A percentile compares a stretch with the other conserved stretches of the same genome.
These are phyloP conservation scores for Mechanitis messenoides DNA, from an alignment of 2,888 invertebrate genomes.

Conservation along the genomic window DNA sequence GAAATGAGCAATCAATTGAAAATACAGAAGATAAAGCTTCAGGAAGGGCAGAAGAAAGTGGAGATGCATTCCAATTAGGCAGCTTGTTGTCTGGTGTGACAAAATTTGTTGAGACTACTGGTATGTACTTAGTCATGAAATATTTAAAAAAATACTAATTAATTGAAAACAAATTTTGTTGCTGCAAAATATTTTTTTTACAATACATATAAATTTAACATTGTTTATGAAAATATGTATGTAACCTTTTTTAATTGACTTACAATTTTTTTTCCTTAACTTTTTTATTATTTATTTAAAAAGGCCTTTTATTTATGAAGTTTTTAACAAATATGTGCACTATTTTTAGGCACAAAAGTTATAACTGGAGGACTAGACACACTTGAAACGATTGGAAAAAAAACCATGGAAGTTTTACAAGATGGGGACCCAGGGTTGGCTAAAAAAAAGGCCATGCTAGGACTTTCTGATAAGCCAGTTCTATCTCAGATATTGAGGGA, in stretches of 20 bases:
- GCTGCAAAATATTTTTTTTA: neutral
- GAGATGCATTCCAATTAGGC: constrained; percentile 75
- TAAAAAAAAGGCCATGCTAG: constrained; percentile 83
- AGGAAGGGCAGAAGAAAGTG: constrained; percentile 24
- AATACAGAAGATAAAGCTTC: constrained; percentile 12
- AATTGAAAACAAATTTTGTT: constrained; percentile 3
- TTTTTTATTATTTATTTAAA: too few species aligned
- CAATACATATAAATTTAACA: too few species aligned
- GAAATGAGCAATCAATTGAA: constrained; percentile 31
- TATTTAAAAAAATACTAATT: neutral
- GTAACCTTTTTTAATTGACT: too few species aligned
- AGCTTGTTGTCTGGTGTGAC: constrained; percentile 82
- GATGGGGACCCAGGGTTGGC: constrained; percentile 93
- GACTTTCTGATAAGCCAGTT: constrained; percentile 78
- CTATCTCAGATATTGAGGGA: constrained; percentile 80
- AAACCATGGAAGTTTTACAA: constrained; percentile 94
- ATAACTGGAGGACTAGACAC: constrained; percentile 90
- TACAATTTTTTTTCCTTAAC: too few species aligned
- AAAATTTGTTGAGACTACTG: constrained; percentile 82
- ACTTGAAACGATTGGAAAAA: constrained; percentile 94
- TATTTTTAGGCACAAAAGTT: constrained; percentile 79
- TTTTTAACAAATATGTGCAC: neutral
- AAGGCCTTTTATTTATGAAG: neutral
- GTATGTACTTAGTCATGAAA: constrained; percentile 34
- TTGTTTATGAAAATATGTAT: too few species aligned